Conservation (phyloP, 2,113 vertebrate species). For the Psittacula cyanocephala region DNA sequence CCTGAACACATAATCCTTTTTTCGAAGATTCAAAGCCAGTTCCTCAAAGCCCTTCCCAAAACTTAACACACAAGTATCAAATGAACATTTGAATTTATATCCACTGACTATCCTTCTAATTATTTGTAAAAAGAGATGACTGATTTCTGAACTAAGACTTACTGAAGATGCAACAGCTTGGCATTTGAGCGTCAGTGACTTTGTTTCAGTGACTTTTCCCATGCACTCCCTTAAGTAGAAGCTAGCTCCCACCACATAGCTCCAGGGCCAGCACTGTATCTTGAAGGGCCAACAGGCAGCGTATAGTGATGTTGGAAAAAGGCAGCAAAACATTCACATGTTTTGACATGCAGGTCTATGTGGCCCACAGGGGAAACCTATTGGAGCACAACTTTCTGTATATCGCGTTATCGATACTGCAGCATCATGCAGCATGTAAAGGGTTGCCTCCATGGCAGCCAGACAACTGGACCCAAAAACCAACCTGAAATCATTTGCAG, state of each 20-base stretch:
- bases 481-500: neutral
- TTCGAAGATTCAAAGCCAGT: neutral
- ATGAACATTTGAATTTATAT: neutral
- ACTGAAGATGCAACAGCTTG: neutral
- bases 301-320: neutral
- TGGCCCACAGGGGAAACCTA: neutral
- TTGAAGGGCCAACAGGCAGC: neutral
- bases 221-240: neutral
- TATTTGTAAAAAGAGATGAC: neutral
- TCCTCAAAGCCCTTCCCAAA: neutral
- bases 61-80: neutral
- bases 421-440: neutral
- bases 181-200: neutral
- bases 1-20: neutral
- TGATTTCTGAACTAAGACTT: neutral
- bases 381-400: neutral
- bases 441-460: neutral
- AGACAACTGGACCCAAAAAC: neutral
- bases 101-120: neutral
- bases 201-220: neutral
- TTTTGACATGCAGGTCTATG: neutral
- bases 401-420: rapidly evolving
- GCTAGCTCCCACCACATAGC: neutral
- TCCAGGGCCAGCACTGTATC: neutral
- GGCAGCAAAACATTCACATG: rapidly evolving